These are phyloP conservation scores for Hippocampus guttulatus DNA, from an alignment of 2,113 vertebrate genomes.

Conservation along the genomic window DNA sequence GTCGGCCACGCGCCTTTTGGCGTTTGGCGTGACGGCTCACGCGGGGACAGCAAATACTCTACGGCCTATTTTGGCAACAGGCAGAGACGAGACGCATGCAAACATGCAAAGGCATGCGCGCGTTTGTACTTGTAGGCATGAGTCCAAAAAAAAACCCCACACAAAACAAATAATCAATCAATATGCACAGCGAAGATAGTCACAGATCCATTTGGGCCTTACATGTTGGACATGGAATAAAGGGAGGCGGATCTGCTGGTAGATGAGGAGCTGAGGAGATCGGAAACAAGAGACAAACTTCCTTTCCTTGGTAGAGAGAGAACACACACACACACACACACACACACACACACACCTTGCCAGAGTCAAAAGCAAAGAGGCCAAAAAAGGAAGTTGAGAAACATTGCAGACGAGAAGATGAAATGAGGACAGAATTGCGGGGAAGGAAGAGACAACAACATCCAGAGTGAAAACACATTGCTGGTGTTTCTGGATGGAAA, in stretches of 20 bases:
- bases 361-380: conserved; percentile 53
- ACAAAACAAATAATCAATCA: not conserved
- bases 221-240: conserved; percentile 80
- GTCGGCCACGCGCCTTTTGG: not conserved
- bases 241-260: conserved; percentile 77
- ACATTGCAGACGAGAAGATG: not conserved
- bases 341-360: conserved; percentile 24
- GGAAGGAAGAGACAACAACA: conserved; percentile 15
- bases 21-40: conserved; percentile 6
- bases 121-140: conserved; percentile 11
- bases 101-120: conserved; percentile 16
- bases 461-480: conserved; percentile 19
- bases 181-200: conserved; percentile 23
- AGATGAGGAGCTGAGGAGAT: conserved; percentile 74
- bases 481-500: conserved; percentile 36
- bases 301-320: conserved; percentile 75
- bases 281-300: conserved; percentile 77
- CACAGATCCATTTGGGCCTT: conserved; percentile 65
- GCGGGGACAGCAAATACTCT: conserved; percentile 18
- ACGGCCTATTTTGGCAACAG: not conserved
- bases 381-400: conserved; percentile 33
- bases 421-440: conserved; percentile 8
- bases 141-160: conserved; percentile 13
- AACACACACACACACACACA: conserved; percentile 51
- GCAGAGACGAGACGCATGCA: conserved; percentile 41